Percentiles rank a stretch among this genome's conserved stretches.
Evolutionary conservation across 1,140 invertebrate species (phyloP).

Genomic region (Telenomus remus): DNA sequence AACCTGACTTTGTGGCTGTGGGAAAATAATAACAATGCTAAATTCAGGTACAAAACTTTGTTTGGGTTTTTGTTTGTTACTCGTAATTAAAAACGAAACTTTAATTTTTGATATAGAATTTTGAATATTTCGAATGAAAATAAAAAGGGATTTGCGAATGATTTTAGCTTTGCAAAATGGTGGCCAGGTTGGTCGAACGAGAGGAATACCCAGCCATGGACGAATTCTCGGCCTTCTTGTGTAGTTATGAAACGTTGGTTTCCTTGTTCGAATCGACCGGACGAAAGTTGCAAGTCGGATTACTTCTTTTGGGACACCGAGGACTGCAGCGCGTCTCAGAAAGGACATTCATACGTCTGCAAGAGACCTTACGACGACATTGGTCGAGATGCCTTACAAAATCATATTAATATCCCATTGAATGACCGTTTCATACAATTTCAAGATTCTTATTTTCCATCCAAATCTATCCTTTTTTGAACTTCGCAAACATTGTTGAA

Average conservation of each 20-base stretch:
- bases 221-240: constrained; percentile 65
- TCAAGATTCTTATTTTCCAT: too few species aligned
- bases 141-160: too few species aligned
- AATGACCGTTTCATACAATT: too few species aligned
- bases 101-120: too few species aligned
- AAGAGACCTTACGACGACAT: constrained; percentile 75
- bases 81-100: too few species aligned
- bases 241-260: constrained; percentile 72
- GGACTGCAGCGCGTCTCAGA: constrained; percentile 70
- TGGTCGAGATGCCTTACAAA: constrained; percentile 61
- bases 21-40: constrained; percentile 71
- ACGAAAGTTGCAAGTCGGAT: constrained; percentile 68
- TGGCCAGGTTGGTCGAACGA: constrained; percentile 72
- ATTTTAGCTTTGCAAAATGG: constrained; percentile 69
- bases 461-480: too few species aligned
- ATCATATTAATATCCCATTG: neutral
- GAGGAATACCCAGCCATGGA: constrained; percentile 54
- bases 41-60: constrained; percentile 64
- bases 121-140: too few species aligned
- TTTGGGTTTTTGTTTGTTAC: too few species aligned
- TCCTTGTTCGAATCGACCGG: constrained; percentile 68
- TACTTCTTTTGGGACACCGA: constrained; percentile 78
- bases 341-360: constrained; percentile 75
- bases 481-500: too few species aligned
- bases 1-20: constrained; percentile 76